A percentile compares a stretch with the other conserved stretches of the same genome.
These are phyloP conservation scores for Ispidina lecontei DNA, from an alignment of 2,797 vertebrate species.

Conservation along the genomic window DNA sequence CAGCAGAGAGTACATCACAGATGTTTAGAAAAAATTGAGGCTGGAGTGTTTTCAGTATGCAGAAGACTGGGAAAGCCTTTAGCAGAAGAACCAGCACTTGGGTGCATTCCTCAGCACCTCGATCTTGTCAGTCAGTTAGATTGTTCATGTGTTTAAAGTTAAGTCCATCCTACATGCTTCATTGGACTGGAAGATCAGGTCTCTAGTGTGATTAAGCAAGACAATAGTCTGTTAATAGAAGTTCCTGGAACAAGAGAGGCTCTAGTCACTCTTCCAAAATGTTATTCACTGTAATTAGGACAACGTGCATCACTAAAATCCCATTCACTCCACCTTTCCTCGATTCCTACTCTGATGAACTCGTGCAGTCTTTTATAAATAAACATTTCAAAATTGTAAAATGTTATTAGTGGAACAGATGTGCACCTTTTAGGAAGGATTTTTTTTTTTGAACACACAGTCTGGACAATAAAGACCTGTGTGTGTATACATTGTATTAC, in stretches of 20 bases:
- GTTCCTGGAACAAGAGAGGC: constrained; percentile 41
- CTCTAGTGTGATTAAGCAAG: constrained; percentile 28
- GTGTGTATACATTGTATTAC: not conserved
- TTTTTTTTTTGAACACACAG: not conserved
- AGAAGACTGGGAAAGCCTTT: not conserved
- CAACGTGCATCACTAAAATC: not conserved
- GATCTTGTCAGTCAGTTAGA: not conserved
- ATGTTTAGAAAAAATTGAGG: not conserved
- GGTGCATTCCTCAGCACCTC: not conserved
- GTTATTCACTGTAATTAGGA: constrained; percentile 37
- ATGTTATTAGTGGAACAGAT: not conserved
- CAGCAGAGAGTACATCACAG: not conserved
- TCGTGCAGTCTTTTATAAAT: not conserved
- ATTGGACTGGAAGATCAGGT: constrained; percentile 13
- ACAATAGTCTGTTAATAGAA: constrained; percentile 34
- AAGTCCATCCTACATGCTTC: not conserved
- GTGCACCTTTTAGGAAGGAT: not conserved
- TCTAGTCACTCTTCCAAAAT: constrained; percentile 31
- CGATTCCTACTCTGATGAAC: not conserved
- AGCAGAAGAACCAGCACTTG: not conserved
- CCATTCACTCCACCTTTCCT: not conserved
- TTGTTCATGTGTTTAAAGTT: not conserved
- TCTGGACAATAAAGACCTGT: not conserved
- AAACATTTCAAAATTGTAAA: not conserved
- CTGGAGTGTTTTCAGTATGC: not conserved